phyloP scores from a whole-genome alignment of 2,113 vertebrate species.

The Pitta sordida region DNA sequence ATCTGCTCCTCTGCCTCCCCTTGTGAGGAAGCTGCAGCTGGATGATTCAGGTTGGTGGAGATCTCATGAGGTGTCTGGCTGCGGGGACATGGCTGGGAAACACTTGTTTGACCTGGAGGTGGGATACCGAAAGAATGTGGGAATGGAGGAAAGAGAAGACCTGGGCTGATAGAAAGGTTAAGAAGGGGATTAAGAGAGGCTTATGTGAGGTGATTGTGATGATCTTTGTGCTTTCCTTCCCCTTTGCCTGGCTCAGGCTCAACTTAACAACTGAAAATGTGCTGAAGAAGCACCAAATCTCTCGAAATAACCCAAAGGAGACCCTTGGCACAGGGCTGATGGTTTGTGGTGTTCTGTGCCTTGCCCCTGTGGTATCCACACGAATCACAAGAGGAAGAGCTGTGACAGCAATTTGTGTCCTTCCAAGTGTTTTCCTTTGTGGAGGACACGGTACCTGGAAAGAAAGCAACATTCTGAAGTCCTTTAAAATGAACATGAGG shows the following conservation, averaged over 20 bases:
- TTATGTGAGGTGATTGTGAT: neutral
- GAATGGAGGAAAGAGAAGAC: neutral
- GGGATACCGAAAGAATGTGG: neutral
- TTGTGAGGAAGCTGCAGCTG: neutral
- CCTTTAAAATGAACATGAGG: neutral
- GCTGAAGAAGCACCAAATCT: neutral
- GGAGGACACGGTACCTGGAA: neutral
- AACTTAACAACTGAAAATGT: neutral
- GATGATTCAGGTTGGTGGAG: neutral
- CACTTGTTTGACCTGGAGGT: neutral
- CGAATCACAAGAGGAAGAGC: fast-evolving
- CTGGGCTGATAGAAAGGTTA: neutral
- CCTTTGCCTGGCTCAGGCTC: neutral
- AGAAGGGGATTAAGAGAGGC: neutral
- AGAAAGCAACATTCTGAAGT: neutral
- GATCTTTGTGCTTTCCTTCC: neutral
- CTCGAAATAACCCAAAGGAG: neutral
- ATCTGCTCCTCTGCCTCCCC: neutral
- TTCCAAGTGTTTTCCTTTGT: neutral
- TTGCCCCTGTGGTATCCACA: neutral
- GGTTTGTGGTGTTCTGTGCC: neutral
- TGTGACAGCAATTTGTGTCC: neutral
- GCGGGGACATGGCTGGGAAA: neutral
- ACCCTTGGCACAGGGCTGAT: fast-evolving
- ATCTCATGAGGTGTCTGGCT: neutral